Percentiles rank a stretch among this genome's conserved stretches.
These are phyloP conservation scores for Shinisaurus crocodilurus DNA, from an alignment of 2,113 vertebrate genomes.

Conservation along the genomic window DNA sequence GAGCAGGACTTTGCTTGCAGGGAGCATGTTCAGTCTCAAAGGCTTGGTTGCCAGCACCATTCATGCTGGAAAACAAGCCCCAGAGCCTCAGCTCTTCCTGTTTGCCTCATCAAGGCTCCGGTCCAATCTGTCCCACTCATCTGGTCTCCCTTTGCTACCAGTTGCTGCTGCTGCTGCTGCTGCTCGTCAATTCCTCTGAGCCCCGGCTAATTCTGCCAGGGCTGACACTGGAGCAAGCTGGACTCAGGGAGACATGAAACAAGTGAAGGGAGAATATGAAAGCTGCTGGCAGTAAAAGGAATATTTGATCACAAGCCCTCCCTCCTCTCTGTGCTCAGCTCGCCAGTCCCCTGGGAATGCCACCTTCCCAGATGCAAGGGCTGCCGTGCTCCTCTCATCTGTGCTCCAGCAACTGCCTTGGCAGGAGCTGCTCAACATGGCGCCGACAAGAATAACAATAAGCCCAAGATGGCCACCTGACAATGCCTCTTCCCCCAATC, in stretches of 20 bases:
- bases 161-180: background rate
- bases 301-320: constrained; percentile 74
- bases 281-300: constrained; percentile 67
- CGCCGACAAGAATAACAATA: constrained; percentile 9
- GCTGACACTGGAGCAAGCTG: accelerated
- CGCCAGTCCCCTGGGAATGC: constrained; percentile 33
- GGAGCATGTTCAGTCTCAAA: background rate
- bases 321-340: constrained; percentile 22
- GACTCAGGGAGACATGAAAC: background rate
- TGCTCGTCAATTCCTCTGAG: background rate
- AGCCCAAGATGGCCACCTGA: background rate
- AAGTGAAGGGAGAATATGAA: background rate
- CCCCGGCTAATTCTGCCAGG: background rate
- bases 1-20: background rate
- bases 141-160: background rate
- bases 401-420: background rate
- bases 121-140: background rate
- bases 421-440: constrained; percentile 35
- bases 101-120: background rate
- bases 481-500: background rate
- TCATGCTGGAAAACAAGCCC: background rate
- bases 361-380: background rate
- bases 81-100: background rate
- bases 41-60: background rate
- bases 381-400: background rate